Percentiles rank a stretch among this genome's conserved stretches.
phyloP scores from a whole-genome alignment of 2,888 invertebrate species.

The Lasioglossum leucozonium region DNA sequence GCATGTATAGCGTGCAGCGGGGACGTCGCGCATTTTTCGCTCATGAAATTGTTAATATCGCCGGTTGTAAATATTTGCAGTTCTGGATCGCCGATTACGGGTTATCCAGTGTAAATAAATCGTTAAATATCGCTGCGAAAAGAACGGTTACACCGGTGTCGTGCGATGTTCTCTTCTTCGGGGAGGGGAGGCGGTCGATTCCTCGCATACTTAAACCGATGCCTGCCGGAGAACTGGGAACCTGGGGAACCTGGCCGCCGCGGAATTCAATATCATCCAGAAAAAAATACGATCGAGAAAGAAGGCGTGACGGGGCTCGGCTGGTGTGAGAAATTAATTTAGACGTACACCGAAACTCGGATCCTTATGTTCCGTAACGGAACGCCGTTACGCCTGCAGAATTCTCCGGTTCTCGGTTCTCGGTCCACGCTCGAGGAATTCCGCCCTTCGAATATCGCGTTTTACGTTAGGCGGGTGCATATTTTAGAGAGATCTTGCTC shows the following conservation, averaged over 20 bases:
- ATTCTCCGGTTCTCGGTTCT: slow-evolving; percentile 42
- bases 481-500: slow-evolving; percentile 72
- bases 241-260: not conserved
- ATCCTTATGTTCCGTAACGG: slow-evolving; percentile 9
- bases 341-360: slow-evolving; percentile 6
- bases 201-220: not conserved
- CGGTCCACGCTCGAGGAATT: slow-evolving; percentile 55
- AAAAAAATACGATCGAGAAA: slow-evolving; percentile 18
- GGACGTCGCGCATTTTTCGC: not conserved
- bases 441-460: slow-evolving; percentile 63
- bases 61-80: not conserved
- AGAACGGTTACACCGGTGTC: not conserved
- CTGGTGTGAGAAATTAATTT: slow-evolving; percentile 23
- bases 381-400: slow-evolving; percentile 31
- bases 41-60: not conserved
- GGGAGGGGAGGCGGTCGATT: not conserved
- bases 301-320: not conserved
- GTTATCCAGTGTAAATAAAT: not conserved
- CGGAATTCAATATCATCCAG: slow-evolving; percentile 10
- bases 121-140: not conserved
- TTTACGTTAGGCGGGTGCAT: slow-evolving; percentile 69
- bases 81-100: not conserved
- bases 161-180: not conserved
- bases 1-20: not conserved
- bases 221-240: not conserved